A percentile compares a stretch with the other conserved stretches of the same genome.
Evolutionary conservation across 2,797 vertebrate genomes (phyloP).

Genomic region (Lutjanus argentimaculatus): DNA sequence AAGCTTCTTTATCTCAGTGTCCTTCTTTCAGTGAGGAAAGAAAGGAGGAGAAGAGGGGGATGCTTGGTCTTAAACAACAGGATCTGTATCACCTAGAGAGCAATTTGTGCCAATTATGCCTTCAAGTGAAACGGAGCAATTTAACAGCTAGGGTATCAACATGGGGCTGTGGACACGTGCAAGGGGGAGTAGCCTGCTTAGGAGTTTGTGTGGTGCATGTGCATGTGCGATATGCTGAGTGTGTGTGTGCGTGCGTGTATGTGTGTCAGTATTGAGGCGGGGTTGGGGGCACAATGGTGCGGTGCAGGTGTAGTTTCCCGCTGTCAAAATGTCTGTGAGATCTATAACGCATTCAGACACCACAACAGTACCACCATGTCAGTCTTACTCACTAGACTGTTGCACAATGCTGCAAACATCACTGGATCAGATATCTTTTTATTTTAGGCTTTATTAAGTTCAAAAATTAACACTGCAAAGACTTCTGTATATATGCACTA

Average conservation of each 20-base stretch:
- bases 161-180: conserved; percentile 87
- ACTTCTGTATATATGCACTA: not conserved
- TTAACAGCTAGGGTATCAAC: conserved; percentile 89
- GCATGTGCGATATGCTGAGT: conserved; percentile 52
- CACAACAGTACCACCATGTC: conserved; percentile 55
- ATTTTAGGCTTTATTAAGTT: conserved; percentile 5
- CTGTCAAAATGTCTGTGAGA: conserved; percentile 84
- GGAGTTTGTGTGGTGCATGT: conserved; percentile 72
- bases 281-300: conserved; percentile 74
- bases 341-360: conserved; percentile 73
- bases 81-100: conserved; percentile 89
- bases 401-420: conserved; percentile 1
- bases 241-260: conserved; percentile 49
- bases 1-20: conserved; percentile 80
- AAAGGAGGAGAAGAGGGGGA: conserved; percentile 78
- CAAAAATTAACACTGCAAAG: not conserved
- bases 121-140: conserved; percentile 88
- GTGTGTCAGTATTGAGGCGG: conserved; percentile 64
- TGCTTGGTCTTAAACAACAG: conserved; percentile 89
- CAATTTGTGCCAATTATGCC: conserved; percentile 90
- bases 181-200: conserved; percentile 81
- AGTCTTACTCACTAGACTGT: conserved; percentile 34
- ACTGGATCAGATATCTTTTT: not conserved
- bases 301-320: conserved; percentile 87
- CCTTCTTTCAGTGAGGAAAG: conserved; percentile 75